Conservation (phyloP, 2,113 vertebrate genomes). For the Podarcis raffonei region DNA sequence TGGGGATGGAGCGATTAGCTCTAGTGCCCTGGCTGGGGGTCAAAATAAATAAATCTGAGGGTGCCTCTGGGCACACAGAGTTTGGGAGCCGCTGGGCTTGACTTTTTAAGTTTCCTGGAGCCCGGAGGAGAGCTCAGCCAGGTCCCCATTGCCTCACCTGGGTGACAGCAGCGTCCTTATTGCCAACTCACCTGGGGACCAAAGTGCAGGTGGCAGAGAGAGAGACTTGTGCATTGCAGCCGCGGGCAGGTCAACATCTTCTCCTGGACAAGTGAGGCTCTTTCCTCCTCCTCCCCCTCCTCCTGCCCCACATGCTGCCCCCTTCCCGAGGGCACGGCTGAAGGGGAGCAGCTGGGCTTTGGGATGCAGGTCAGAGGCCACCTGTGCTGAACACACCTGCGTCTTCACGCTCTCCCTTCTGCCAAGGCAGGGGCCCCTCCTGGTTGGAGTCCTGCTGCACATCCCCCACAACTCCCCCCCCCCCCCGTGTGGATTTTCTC, state of each 20-base stretch:
- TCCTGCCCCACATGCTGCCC: no score
- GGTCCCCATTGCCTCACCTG: neutral
- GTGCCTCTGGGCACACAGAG: no score
- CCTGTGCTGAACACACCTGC: neutral
- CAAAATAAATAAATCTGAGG: no score
- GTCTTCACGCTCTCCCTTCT: no score
- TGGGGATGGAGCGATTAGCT: no score
- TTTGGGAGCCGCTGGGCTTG: no score
- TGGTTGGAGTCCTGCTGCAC: no score
- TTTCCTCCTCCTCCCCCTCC: neutral
- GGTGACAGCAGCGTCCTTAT: neutral
- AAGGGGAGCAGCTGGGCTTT: neutral
- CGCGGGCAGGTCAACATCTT: no score
- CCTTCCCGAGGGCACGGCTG: neutral
- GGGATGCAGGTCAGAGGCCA: neutral
- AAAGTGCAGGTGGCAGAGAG: neutral
- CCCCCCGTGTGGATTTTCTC: no score
- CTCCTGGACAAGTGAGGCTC: neutral
- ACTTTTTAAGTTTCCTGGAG: neutral
- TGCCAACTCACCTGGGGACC: neutral
- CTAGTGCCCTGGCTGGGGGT: no score
- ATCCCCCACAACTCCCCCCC: no score
- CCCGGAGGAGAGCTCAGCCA: neutral
- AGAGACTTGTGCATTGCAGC: neutral
- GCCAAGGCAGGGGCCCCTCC: no score